Base-by-base conservation (phyloP, 2,888 invertebrate species). In the Pomacea canaliculata region DNA sequence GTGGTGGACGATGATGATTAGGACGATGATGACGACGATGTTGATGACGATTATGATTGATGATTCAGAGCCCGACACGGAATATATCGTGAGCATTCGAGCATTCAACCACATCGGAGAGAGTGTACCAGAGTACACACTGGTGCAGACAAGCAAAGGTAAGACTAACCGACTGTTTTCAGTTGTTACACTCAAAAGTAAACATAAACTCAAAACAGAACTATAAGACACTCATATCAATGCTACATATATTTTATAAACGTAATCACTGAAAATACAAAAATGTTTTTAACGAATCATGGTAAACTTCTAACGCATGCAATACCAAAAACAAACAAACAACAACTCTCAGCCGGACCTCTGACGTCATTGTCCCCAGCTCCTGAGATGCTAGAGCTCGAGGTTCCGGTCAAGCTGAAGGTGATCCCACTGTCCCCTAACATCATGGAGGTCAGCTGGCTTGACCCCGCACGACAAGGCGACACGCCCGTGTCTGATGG, bases 81-180 rank as follows among this genome's bases (percentile, higher is more conserved):
- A 81, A 23, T 85, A 85, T 72, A 86, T 86, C 27, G 78, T 85
- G 12, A 86, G 85, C 70, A 83, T 86, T 0, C 72, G 86, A 67
- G 82, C 86, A 0, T 86, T 85, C 71, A 86, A 86, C 71, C 79
- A 78, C 49, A 82, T 81, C 49, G 86, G 85, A 19, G 86, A 86
- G 67, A 86, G 86, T 76, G 76, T 74, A 1, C 83, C 86, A 7
- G 69, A 72, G 60, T 79, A 78, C 59, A 59, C 46, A 7, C 46
- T 81, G 16, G 76, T 73, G 23, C 75, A 76, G 27, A 81, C 81
- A 16, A 63, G 66, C 23, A 19, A 74, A 65, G 74, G 81, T 81
- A 71, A 63, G 60, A 23, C 0, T 0, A 46, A 37, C 13, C 37
- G 2, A 23, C 23, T 63, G 9, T 12, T 16, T 13, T 1, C 51